Percentiles rank a stretch among this genome's conserved stretches.
Conservation (phyloP, 2,888 invertebrate genomes). For the Mechanitis messenoides region DNA sequence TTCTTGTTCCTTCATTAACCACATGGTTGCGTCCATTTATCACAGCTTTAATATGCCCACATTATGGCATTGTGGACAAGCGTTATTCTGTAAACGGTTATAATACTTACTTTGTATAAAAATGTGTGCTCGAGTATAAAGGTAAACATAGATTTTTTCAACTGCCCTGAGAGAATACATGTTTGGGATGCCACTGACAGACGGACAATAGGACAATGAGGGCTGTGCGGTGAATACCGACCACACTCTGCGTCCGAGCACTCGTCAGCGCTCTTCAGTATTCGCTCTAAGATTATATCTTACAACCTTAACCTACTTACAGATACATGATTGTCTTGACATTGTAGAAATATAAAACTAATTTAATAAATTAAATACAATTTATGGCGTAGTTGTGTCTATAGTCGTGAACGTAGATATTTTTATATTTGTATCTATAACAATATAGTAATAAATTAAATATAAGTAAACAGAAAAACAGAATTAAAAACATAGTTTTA, state of each 20-base stretch:
- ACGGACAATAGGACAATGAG: slow-evolving; percentile 65
- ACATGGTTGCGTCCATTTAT: slow-evolving; percentile 51
- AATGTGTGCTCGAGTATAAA: slow-evolving; percentile 73
- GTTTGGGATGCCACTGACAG: slow-evolving; percentile 71
- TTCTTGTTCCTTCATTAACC: slow-evolving; percentile 19
- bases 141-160: slow-evolving; percentile 73
- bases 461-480: too few species aligned
- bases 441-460: too few species aligned
- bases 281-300: slow-evolving; percentile 9
- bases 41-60: slow-evolving; percentile 65
- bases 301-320: neutral
- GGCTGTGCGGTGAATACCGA: slow-evolving; percentile 66
- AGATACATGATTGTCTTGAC: too few species aligned
- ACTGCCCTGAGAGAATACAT: slow-evolving; percentile 63
- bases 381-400: too few species aligned
- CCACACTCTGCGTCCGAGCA: slow-evolving; percentile 64
- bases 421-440: too few species aligned
- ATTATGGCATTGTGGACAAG: slow-evolving; percentile 65
- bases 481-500: too few species aligned
- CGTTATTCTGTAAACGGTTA: slow-evolving; percentile 75
- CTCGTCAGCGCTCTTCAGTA: slow-evolving; percentile 30
- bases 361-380: too few species aligned
- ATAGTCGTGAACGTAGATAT: too few species aligned
- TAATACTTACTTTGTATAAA: slow-evolving; percentile 74
- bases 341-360: too few species aligned